Evolutionary conservation across 2,113 vertebrate species (phyloP), one percentile per base, ranked within the genome.

Genomic region (Melanerpes aurifrons): DNA sequence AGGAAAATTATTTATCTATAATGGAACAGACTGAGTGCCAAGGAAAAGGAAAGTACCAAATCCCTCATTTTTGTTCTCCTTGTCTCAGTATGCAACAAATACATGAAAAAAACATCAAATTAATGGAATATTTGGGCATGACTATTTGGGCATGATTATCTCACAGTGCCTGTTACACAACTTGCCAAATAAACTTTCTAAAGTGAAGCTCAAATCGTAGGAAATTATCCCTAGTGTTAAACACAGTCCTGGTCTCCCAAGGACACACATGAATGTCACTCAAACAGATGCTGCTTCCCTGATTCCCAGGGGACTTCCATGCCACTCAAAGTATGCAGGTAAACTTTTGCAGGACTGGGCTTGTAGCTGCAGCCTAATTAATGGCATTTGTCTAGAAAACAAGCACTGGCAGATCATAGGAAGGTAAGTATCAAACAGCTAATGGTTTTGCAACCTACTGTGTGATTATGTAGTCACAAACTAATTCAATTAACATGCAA

Each of bases 1-100:
- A 21, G 12, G 12, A 92, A 91, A 91, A 85, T 80, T 92, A 92
- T 95, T 95, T 95, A 94, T 94, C 93, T 95, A 28, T 89, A 94
- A 91, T 92, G 91, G 59, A 48, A 82, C 71, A 92, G 64, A 74
- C 43, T 77, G 26, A 66, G 47, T 53, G 57, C 69, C 57, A 91
- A 89, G 71, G 89, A 92, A 93, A 94, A 94, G 83, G 83, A 93
- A 78, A 15, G 75, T 80, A 81, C 4, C 15, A 47, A 90, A 73
- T 31, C 6, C 0, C 8, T 91, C 4, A 29, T 74, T 93, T 89
- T 83, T 89, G 7, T 81, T 89, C 82, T 74, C 43, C 32, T 85
- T 82, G 16, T 79, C 61, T 93, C 61, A 71, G 31, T 70, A 63
- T 73, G 84, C 29, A 80, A 59, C 0, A 3, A 82, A 25, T 19